Conservation (phyloP, 2,113 vertebrate species). For the Sitta europaea region DNA sequence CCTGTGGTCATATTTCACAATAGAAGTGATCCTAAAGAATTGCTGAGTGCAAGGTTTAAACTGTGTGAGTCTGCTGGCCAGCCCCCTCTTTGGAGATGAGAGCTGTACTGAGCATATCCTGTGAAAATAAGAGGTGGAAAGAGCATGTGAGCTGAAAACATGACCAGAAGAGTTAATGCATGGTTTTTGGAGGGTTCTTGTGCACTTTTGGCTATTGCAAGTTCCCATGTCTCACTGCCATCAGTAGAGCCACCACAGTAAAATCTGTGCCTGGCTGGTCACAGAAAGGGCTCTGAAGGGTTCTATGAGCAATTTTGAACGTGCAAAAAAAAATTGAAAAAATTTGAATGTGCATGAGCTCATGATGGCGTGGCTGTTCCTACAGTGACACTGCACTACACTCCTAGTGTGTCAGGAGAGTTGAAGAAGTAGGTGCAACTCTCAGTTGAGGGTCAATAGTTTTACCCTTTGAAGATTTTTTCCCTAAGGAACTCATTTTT, state of each 20-base stretch:
- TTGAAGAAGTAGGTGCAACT: not conserved
- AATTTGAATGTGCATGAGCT: no score
- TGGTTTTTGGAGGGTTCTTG: not conserved
- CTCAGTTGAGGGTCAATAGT: not conserved
- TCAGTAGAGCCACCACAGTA: not conserved
- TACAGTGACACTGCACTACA: not conserved
- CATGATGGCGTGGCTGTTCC: not conserved
- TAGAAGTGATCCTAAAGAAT: not conserved
- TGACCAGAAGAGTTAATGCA: not conserved
- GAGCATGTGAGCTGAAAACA: not conserved
- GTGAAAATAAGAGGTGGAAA: not conserved
- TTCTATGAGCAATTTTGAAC: accelerated
- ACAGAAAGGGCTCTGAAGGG: not conserved
- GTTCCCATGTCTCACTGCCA: not conserved
- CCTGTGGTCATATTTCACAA: not conserved
- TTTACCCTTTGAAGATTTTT: not conserved
- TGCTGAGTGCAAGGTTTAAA: not conserved
- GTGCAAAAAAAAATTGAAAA: not conserved
- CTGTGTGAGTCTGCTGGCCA: not conserved
- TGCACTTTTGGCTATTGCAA: not conserved
- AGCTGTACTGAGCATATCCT: not conserved
- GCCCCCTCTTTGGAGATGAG: not conserved
- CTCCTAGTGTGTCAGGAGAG: not conserved
- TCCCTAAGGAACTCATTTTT: not conserved
- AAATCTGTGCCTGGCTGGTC: not conserved